A percentile compares a stretch with the other conserved stretches of the same genome.
phyloP scores from a whole-genome alignment of 1,140 invertebrate genomes.

The Hormaphis cornu region DNA sequence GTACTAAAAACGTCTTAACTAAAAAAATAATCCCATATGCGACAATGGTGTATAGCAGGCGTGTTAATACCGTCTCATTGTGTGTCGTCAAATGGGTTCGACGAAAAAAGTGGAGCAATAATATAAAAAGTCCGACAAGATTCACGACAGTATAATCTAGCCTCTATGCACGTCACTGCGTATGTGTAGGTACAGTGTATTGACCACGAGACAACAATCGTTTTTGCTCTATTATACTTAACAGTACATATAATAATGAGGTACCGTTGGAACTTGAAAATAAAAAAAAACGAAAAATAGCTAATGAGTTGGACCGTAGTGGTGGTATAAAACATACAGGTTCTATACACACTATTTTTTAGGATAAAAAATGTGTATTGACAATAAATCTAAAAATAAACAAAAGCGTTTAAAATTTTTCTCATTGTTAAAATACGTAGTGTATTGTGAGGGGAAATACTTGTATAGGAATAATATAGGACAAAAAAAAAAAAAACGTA shows the following conservation, averaged over 20 bases:
- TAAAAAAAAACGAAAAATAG: constrained; percentile 18
- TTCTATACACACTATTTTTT: not conserved
- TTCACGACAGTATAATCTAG: constrained; percentile 24
- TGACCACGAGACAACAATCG: constrained; percentile 20
- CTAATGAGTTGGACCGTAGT: constrained; percentile 5
- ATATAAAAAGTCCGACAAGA: not conserved
- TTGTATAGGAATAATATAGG: too few species aligned
- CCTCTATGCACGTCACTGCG: not conserved
- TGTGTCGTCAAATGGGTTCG: constrained; percentile 25
- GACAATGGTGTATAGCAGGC: not conserved
- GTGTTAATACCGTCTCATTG: constrained; percentile 8
- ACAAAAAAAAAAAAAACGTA: too few species aligned
- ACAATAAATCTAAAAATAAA: not conserved
- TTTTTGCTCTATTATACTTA: constrained; percentile 18
- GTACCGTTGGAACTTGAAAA: constrained; percentile 27
- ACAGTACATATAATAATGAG: constrained; percentile 13
- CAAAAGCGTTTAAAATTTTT: too few species aligned
- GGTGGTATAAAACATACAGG: not conserved
- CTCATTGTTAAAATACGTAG: too few species aligned
- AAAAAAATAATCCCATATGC: constrained; percentile 13
- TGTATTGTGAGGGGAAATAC: too few species aligned
- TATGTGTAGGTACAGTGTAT: constrained; percentile 22
- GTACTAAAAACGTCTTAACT: not conserved
- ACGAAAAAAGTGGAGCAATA: not conserved
- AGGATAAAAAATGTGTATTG: not conserved